phyloP scores from a whole-genome alignment of 2,797 vertebrate species.

The Liparis tanakae region DNA sequence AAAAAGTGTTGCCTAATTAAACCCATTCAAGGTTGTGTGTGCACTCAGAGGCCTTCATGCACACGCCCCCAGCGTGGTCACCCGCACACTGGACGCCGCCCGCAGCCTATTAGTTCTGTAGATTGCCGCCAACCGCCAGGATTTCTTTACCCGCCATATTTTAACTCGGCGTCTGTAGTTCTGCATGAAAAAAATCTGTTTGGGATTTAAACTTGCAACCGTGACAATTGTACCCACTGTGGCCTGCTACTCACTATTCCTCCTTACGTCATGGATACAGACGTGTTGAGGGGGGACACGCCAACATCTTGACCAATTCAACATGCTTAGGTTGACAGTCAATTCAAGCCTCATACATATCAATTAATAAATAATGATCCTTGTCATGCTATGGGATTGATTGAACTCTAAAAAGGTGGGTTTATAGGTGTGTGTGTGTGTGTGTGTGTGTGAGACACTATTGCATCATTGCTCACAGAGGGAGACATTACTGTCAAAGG shows the following conservation, averaged over 20 bases:
- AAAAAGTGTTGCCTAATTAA: background rate
- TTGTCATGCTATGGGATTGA: slow-evolving; percentile 26
- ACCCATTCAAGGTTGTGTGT: slow-evolving; percentile 1
- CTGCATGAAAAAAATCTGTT: background rate
- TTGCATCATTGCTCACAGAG: background rate
- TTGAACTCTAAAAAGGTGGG: slow-evolving; percentile 40
- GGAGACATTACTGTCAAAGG: background rate
- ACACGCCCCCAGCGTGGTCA: background rate
- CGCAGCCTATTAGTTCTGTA: slow-evolving; percentile 3
- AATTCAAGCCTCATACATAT: slow-evolving; percentile 63
- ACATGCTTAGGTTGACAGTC: slow-evolving; percentile 57
- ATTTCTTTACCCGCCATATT: background rate
- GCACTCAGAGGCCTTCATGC: background rate
- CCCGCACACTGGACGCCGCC: background rate
- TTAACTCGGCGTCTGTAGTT: background rate
- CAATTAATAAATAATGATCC: slow-evolving; percentile 55
- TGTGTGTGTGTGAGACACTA: background rate
- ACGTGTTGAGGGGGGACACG: slow-evolving; percentile 36
- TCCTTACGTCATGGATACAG: slow-evolving; percentile 47
- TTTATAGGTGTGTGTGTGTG: slow-evolving; percentile 9
- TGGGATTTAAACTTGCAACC: slow-evolving; percentile 7
- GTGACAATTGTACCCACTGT: slow-evolving; percentile 12
- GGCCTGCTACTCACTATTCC: slow-evolving; percentile 25
- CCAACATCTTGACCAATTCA: slow-evolving; percentile 49
- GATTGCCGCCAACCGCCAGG: slow-evolving; percentile 3